Base-by-base conservation (phyloP, 2,797 vertebrate species). In the Peromyscus aztecus region DNA sequence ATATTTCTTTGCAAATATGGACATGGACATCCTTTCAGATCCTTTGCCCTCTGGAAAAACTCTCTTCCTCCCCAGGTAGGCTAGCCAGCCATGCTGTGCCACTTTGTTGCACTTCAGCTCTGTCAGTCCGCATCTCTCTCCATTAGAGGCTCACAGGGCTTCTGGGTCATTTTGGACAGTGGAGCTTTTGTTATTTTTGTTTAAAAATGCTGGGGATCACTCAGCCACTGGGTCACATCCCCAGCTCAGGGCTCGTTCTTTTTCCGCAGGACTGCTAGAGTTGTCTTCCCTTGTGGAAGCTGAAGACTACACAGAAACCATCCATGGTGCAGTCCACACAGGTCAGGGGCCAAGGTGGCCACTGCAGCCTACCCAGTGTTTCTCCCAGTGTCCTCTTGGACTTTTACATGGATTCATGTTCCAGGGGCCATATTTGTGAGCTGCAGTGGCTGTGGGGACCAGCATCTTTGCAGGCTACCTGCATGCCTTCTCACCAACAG, bases 61-160 rank as follows among this genome's bases (percentile, higher is more conserved):
- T 14, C 12, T 57, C 46, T 31, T n/a, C 23, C 43, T 46, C 59
- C 23, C 59, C 49, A 57, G n/a, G 49, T 57, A 2, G 10, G 46
- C 49, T 49, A 12, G 23, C 43, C 0, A 29, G 46, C 21, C 21
- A 8, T 0, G 9, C 12, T 0, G 19, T 9, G 37, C 19, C 57
- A 21, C 65, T n/a, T n/a, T 24, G 31, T 29, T 4, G 5, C 19
- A 21, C 55, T 37, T 55, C 59, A 46, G 40, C 24, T 23, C 61
- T 61, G 11, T 2, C 34, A 55, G 46, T 23, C 78, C 24, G 19
- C 31, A 16, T 8, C 40, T 19, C 2, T 4, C 16, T 6, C 43
- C 34, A 65, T 5, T 23, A 11, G 6, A 40, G 73, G 37, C 43
- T 43, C 37, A 12, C 2, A n/a, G 49, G 40, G 31, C 55, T 24